Evolutionary conservation across 2,797 vertebrate species (phyloP).

Genomic region (Tragelaphus oryx): DNA sequence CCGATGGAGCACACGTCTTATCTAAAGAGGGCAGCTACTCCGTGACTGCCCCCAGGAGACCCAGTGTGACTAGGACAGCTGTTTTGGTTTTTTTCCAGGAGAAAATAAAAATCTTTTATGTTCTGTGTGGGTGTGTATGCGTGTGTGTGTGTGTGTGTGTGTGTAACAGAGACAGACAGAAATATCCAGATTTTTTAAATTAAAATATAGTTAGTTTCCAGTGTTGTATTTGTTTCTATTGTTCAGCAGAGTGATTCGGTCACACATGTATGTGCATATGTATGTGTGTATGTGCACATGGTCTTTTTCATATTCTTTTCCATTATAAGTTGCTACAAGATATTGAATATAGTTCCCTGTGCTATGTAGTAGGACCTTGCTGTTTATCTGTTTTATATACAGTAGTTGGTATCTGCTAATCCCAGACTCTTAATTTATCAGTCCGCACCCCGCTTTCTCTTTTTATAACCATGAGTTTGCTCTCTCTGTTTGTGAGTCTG

Average conservation of each 20-base stretch:
- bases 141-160: not conserved
- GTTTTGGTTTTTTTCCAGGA: not conserved
- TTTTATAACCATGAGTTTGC: not conserved
- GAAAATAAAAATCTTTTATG: not conserved
- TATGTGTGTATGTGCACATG: not conserved
- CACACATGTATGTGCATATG: not conserved
- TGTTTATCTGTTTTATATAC: not conserved
- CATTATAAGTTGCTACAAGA: not conserved
- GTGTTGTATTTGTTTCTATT: not conserved
- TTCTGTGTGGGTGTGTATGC: not conserved
- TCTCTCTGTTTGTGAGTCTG: not conserved
- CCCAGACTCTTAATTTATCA: not conserved
- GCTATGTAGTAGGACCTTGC: not conserved
- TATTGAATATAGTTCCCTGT: not conserved
- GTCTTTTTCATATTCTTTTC: not conserved
- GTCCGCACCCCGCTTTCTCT: rapidly evolving
- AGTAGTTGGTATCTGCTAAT: not conserved
- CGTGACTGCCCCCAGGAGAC: not conserved
- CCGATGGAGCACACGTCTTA: not conserved
- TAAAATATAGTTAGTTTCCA: not conserved
- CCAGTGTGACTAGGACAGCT: not conserved
- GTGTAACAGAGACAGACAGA: not conserved
- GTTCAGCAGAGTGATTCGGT: not conserved
- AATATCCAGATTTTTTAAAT: not conserved
- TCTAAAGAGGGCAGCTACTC: not conserved